Evolutionary conservation across 2,113 vertebrate species (phyloP).

Genomic region (Megalops atlanticus): DNA sequence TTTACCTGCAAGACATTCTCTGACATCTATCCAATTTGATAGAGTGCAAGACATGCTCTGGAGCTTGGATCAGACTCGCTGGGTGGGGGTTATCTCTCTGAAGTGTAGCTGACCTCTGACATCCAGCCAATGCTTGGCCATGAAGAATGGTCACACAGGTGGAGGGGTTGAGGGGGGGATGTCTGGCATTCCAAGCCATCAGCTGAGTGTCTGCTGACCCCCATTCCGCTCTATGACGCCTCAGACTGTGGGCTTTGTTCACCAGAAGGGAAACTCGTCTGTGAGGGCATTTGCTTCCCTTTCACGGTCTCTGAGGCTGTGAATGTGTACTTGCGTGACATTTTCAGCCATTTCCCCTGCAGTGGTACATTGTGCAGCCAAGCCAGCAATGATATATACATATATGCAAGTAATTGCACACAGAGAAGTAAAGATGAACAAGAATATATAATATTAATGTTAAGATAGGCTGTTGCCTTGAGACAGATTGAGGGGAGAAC

Average conservation of each 20-base stretch:
- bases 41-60: neutral
- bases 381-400: neutral
- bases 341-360: neutral
- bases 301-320: constrained; percentile 1
- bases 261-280: neutral
- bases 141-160: neutral
- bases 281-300: neutral
- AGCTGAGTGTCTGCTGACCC: neutral
- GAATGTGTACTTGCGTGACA: neutral
- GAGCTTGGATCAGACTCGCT: neutral
- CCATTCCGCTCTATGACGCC: neutral
- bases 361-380: neutral
- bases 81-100: neutral
- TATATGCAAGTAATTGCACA: no score
- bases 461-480: no score
- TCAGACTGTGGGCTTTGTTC: neutral
- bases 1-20: neutral
- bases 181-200: neutral
- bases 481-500: no score
- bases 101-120: neutral
- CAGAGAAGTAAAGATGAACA: neutral
- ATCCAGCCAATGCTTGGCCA: neutral
- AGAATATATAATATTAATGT: no score
- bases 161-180: neutral
- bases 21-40: neutral